These are phyloP conservation scores for Campoplex capitator DNA, from an alignment of 2,888 invertebrate species.

Conservation along the genomic window DNA sequence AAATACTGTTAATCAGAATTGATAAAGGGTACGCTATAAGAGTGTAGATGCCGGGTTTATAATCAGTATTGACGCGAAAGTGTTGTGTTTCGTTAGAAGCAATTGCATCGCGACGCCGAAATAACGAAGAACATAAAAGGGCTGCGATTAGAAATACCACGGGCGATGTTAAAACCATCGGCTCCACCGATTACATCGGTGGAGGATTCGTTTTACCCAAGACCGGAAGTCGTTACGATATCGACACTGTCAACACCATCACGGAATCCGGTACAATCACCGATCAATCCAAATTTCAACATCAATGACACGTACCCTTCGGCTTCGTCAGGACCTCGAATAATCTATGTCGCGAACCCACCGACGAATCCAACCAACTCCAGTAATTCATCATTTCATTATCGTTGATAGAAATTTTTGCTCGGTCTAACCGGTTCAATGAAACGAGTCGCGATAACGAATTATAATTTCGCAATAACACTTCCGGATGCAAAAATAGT, in stretches of 20 bases:
- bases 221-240: not conserved
- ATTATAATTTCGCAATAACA: not conserved
- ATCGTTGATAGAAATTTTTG: not conserved
- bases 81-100: not conserved
- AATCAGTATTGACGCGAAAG: not conserved
- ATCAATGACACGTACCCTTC: slow-evolving; percentile 1
- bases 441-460: not conserved
- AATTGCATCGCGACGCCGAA: slow-evolving; percentile 15
- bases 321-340: not conserved
- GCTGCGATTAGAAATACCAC: slow-evolving; percentile 30
- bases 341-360: slow-evolving; percentile 26
- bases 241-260: slow-evolving; percentile 5
- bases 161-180: slow-evolving; percentile 18
- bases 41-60: not conserved
- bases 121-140: slow-evolving; percentile 10
- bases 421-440: not conserved
- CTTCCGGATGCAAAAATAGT: no score
- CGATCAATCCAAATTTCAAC: slow-evolving; percentile 22
- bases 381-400: slow-evolving; percentile 20
- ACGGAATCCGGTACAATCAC: slow-evolving; percentile 6
- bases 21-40: slow-evolving; percentile 46
- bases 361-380: not conserved
- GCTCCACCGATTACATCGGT: slow-evolving; percentile 24
- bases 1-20: slow-evolving; percentile 20
- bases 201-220: not conserved